phyloP scores from a whole-genome alignment of 2,888 invertebrate genomes.

The Drosophila vallismaia region DNA sequence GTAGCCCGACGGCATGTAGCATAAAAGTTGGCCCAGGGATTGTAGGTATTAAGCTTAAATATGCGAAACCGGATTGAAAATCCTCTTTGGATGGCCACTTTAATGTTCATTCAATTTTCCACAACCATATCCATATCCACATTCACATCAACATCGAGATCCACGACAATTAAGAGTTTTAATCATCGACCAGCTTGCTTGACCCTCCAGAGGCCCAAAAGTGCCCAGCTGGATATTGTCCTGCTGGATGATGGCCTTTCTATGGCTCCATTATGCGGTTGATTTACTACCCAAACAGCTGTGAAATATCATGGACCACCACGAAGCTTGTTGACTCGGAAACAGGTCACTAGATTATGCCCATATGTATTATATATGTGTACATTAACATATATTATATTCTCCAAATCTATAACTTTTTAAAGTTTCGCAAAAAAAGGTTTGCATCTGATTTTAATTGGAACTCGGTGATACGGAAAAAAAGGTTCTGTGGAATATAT shows the following conservation, averaged over 20 bases:
- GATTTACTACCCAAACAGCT: conserved; percentile 70
- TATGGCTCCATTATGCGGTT: conserved; percentile 68
- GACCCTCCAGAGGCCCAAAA: conserved; percentile 27
- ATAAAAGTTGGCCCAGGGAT: conserved; percentile 46
- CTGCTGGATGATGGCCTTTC: conserved; percentile 11
- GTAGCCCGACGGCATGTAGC: conserved; percentile 26
- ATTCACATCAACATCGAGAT: background rate
- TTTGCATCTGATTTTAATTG: conserved; percentile 16
- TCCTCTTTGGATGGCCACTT: conserved; percentile 39
- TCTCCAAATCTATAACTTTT: conserved; percentile 1
- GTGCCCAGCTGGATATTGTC: conserved; percentile 26
- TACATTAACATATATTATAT: background rate
- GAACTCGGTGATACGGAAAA: conserved; percentile 3
- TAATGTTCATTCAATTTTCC: conserved; percentile 59
- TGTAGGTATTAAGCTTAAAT: conserved; percentile 68
- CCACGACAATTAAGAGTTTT: conserved; percentile 62
- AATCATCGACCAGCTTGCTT: conserved; percentile 49
- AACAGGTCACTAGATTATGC: conserved; percentile 19
- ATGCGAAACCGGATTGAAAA: conserved; percentile 59
- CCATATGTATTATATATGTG: background rate
- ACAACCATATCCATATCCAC: conserved; percentile 7
- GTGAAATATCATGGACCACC: conserved; percentile 49
- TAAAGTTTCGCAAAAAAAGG: conserved; percentile 14
- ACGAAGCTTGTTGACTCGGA: conserved; percentile 29
- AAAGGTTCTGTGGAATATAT: background rate